phyloP scores from a whole-genome alignment of 2,797 vertebrate species.

The Sebastes miniatus region DNA sequence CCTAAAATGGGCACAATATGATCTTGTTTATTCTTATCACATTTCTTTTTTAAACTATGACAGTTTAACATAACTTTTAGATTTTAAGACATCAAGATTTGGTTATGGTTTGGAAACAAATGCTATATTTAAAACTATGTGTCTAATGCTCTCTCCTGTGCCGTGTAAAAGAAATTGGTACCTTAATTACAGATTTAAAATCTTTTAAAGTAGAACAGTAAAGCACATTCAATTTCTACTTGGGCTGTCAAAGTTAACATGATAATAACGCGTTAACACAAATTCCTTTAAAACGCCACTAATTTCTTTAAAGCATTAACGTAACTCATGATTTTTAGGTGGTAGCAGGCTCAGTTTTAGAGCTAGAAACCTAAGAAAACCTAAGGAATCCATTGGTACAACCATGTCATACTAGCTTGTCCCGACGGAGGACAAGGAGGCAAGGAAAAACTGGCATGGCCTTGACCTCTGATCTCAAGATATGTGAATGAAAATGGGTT shows the following conservation, averaged over 20 bases:
- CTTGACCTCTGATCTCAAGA: not conserved
- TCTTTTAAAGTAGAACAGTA: not conserved
- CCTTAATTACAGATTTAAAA: not conserved
- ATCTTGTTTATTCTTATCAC: constrained; percentile 5
- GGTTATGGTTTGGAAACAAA: not conserved
- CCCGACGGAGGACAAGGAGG: not conserved
- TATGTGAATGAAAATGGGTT: not conserved
- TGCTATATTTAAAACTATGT: not conserved
- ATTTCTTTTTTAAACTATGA: not conserved
- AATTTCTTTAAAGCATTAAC: not conserved
- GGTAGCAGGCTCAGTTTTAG: not conserved
- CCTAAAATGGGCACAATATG: constrained; percentile 1
- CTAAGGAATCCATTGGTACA: not conserved
- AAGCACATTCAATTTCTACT: not conserved
- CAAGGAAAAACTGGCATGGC: accelerated
- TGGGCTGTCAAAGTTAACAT: not conserved
- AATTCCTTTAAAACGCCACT: not conserved
- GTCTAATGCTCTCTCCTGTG: not conserved
- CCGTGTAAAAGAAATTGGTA: not conserved
- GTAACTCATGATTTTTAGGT: not conserved
- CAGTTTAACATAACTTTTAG: not conserved
- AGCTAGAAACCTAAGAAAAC: not conserved
- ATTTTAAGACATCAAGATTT: not conserved
- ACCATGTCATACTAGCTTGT: not conserved
- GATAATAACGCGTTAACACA: no score